These are phyloP conservation scores for Deilephila elpenor DNA, from an alignment of 2,888 invertebrate genomes.

Conservation along the genomic window DNA sequence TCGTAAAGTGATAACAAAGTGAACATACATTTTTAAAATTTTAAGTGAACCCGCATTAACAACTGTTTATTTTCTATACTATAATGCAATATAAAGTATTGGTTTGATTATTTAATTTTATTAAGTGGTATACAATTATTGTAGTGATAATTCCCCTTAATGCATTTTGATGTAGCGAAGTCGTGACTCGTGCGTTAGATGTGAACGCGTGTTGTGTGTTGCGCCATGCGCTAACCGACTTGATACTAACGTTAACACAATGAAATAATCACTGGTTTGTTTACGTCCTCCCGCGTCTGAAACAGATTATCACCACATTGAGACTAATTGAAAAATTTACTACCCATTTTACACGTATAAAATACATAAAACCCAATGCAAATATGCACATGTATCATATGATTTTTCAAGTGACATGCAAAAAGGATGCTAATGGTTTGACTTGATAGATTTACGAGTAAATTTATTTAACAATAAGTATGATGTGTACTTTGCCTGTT, in stretches of 20 bases:
- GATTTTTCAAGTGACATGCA: neutral
- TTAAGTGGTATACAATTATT: constrained; percentile 4
- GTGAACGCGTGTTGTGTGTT: constrained; percentile 29
- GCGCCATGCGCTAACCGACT: constrained; percentile 37
- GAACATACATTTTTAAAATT: neutral
- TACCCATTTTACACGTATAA: constrained; percentile 26
- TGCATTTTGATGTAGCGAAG: constrained; percentile 33
- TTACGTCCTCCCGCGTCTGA: constrained; percentile 47
- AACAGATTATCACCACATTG: constrained; percentile 54
- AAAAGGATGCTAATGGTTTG: neutral
- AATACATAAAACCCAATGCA: constrained; percentile 8
- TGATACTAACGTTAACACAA: constrained; percentile 45
- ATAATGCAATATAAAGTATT: too few species aligned
- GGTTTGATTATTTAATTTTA: constrained; percentile 16
- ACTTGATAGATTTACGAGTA: neutral
- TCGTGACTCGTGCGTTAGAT: constrained; percentile 50
- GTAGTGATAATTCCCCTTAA: constrained; percentile 34
- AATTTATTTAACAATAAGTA: neutral
- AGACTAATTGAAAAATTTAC: constrained; percentile 38
- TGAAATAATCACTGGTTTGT: constrained; percentile 36
- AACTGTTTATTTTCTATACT: neutral
- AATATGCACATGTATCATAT: neutral
- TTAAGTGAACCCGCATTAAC: neutral
- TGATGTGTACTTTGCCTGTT: neutral
- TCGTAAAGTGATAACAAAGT: neutral